A percentile compares a stretch with the other conserved stretches of the same genome.
These are phyloP conservation scores for Galerucella calmariensis DNA, from an alignment of 2,888 invertebrate species.

Conservation along the genomic window DNA sequence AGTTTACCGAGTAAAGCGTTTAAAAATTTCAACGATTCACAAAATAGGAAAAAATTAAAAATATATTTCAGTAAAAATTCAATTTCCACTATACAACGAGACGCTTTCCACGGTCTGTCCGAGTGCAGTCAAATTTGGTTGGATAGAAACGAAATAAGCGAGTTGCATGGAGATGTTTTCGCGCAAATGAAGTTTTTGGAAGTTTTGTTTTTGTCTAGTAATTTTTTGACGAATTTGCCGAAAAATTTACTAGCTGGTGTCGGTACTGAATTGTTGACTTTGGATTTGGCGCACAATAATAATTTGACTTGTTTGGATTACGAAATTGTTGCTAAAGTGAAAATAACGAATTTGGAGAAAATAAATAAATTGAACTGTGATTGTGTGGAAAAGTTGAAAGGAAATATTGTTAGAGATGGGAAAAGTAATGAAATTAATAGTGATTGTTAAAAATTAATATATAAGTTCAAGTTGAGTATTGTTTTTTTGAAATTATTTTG, in stretches of 20 bases:
- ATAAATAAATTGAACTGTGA: conserved; percentile 43
- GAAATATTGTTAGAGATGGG: conserved; percentile 16
- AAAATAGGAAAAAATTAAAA: conserved; percentile 40
- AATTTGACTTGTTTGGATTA: conserved; percentile 45
- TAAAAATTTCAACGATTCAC: conserved; percentile 49
- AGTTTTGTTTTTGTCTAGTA: conserved; percentile 43
- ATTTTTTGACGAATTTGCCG: conserved; percentile 42
- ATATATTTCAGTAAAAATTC: conserved; percentile 54
- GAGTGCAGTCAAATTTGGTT: conserved; percentile 51
- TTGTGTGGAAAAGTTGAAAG: conserved; percentile 38
- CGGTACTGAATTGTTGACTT: conserved; percentile 32
- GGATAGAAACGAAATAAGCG: conserved; percentile 50
- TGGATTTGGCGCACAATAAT: conserved; percentile 45
- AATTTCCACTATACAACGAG: conserved; percentile 45
- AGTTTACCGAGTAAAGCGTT: conserved; percentile 56
- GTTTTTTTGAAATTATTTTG: too few species aligned
- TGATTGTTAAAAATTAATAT: conserved; percentile 25
- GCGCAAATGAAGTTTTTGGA: conserved; percentile 41
- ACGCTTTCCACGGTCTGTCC: conserved; percentile 47
- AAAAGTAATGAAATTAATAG: conserved; percentile 41
- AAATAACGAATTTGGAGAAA: conserved; percentile 36
- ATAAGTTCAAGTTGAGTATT: too few species aligned
- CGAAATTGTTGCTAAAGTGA: conserved; percentile 41
- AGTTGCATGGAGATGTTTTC: conserved; percentile 47
- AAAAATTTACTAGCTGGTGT: conserved; percentile 38